These are phyloP conservation scores for Silurus meridionalis DNA, from an alignment of 2,113 vertebrate species.

Conservation along the genomic window DNA sequence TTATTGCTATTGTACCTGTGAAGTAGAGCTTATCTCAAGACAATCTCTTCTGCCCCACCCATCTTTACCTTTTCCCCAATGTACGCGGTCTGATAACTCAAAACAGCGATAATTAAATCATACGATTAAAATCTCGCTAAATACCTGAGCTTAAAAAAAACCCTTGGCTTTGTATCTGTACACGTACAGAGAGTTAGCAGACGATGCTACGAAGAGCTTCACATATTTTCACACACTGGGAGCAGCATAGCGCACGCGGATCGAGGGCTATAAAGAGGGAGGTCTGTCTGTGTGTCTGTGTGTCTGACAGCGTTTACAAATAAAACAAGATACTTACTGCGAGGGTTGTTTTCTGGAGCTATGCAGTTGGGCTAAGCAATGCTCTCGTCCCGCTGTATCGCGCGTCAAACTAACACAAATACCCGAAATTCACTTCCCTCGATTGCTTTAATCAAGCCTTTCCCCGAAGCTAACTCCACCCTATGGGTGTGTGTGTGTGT, in stretches of 20 bases:
- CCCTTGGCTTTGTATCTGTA: background rate
- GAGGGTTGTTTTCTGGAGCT: background rate
- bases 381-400: background rate
- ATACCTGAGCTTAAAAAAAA: too few relatives aligned
- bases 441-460: background rate
- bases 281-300: background rate
- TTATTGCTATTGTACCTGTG: background rate
- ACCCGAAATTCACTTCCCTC: background rate
- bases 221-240: too few relatives aligned
- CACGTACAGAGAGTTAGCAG: background rate
- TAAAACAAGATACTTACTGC: background rate
- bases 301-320: background rate
- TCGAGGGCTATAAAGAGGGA: background rate
- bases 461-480: constrained; percentile 6
- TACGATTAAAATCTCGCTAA: too few relatives aligned
- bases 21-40: background rate
- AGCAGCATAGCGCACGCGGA: background rate
- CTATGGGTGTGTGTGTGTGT: background rate
- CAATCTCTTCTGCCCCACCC: background rate
- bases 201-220: background rate
- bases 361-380: background rate
- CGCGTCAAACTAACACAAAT: constrained; percentile 9
- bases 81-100: background rate
- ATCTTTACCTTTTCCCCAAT: background rate
- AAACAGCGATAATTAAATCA: background rate